These are phyloP conservation scores for Dinothrombium tinctorium DNA, from an alignment of 1,140 invertebrate genomes.

Conservation along the genomic window DNA sequence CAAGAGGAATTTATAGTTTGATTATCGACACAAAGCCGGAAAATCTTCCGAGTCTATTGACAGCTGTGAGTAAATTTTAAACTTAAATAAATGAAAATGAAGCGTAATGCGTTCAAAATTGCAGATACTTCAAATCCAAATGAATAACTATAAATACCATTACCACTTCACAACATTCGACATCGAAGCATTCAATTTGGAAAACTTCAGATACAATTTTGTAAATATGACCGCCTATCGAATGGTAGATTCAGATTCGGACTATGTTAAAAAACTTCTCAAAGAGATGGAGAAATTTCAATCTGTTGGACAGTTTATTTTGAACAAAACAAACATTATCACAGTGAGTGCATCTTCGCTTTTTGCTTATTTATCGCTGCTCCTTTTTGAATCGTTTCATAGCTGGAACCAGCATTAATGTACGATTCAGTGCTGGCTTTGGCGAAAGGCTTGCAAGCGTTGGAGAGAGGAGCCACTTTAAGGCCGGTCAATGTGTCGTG, in stretches of 20 bases:
- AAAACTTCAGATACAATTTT: slow-evolving; percentile 79
- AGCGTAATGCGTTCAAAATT: not conserved
- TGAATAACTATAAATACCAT: slow-evolving; percentile 80
- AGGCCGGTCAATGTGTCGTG: slow-evolving; percentile 50
- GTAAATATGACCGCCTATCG: slow-evolving; percentile 80
- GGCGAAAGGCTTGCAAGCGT: slow-evolving; percentile 44
- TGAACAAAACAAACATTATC: slow-evolving; percentile 41
- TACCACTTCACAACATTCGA: slow-evolving; percentile 81
- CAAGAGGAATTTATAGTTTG: slow-evolving; percentile 55
- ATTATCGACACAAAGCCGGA: slow-evolving; percentile 56
- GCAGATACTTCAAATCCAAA: slow-evolving; percentile 71
- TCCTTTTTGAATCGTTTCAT: slow-evolving; percentile 18
- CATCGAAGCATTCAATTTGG: slow-evolving; percentile 65
- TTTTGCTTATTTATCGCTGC: not conserved
- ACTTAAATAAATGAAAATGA: not conserved
- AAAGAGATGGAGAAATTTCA: slow-evolving; percentile 70
- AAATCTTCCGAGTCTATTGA: slow-evolving; percentile 46
- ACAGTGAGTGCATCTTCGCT: slow-evolving; percentile 27
- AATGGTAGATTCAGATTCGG: slow-evolving; percentile 51
- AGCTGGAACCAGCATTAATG: slow-evolving; percentile 72
- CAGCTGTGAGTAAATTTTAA: slow-evolving; percentile 38
- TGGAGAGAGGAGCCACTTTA: slow-evolving; percentile 34
- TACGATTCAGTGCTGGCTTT: slow-evolving; percentile 75
- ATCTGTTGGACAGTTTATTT: slow-evolving; percentile 41
- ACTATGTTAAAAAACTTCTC: slow-evolving; percentile 43